Conservation (phyloP, 2,888 invertebrate genomes). For the Drosophila neonasuta region DNA sequence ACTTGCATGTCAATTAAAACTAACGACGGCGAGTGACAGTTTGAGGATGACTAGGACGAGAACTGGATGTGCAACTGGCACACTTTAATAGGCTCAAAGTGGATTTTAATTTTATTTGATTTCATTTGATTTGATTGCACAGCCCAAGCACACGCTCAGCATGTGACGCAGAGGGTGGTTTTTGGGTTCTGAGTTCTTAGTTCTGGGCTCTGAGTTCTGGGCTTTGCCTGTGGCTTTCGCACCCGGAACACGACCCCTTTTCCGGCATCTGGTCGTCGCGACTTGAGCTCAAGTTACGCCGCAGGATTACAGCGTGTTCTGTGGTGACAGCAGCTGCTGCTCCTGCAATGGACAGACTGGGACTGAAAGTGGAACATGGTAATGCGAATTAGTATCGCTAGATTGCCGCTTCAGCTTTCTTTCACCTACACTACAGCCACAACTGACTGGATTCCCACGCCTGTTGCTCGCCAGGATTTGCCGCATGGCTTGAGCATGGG, state of each 20-base stretch:
- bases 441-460: slow-evolving; percentile 74
- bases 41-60: slow-evolving; percentile 3
- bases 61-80: slow-evolving; percentile 44
- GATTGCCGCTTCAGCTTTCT: slow-evolving; percentile 57
- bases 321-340: slow-evolving; percentile 41
- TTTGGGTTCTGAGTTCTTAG: background rate
- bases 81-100: slow-evolving; percentile 80
- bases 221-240: slow-evolving; percentile 6
- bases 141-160: slow-evolving; percentile 61
- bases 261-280: slow-evolving; percentile 39
- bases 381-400: slow-evolving; percentile 76
- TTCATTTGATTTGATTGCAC: slow-evolving; percentile 77
- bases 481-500: slow-evolving; percentile 12
- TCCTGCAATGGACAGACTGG: slow-evolving; percentile 53
- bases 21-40: slow-evolving; percentile 68
- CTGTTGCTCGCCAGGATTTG: slow-evolving; percentile 46
- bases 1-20: slow-evolving; percentile 81
- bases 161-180: slow-evolving; percentile 57
- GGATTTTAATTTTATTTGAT: slow-evolving; percentile 81
- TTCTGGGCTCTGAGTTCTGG: background rate
- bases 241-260: slow-evolving; percentile 42
- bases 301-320: slow-evolving; percentile 44
- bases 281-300: slow-evolving; percentile 68
- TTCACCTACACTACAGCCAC: slow-evolving; percentile 17
- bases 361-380: slow-evolving; percentile 37